Percentiles rank a stretch among this genome's conserved stretches.
phyloP scores from a whole-genome alignment of 1,140 invertebrate genomes.

The Eueides isabella region DNA sequence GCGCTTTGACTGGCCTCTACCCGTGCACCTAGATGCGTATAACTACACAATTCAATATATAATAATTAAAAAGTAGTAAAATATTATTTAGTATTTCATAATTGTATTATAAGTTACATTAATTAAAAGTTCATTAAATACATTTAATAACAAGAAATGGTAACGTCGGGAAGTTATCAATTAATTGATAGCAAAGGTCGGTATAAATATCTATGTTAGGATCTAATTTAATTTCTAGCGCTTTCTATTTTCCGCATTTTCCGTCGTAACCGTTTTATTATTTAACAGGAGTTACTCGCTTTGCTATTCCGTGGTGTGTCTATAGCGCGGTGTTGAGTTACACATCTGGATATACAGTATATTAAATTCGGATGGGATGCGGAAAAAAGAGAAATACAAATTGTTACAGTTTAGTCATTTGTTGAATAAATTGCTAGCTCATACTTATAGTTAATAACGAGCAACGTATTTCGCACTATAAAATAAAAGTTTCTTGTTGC shows the following conservation, averaged over 20 bases:
- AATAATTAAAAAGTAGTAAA: not conserved
- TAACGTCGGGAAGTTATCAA: constrained; percentile 11
- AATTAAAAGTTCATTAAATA: not conserved
- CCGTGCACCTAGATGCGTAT: no score
- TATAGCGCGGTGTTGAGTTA: not conserved
- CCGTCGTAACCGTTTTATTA: not conserved
- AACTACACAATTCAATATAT: no score
- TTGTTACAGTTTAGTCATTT: no score
- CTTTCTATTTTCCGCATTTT: constrained; percentile 10
- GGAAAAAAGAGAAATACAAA: no score
- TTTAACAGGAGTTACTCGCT: not conserved
- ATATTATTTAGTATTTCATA: not conserved
- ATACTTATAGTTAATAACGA: no score
- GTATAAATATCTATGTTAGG: constrained; percentile 1
- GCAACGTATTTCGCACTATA: no score
- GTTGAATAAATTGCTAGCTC: no score
- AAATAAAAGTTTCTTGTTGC: no score
- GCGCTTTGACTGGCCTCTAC: no score
- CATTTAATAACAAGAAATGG: not conserved
- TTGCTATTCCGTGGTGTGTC: no score
- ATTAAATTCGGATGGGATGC: no score
- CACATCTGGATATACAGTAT: no score
- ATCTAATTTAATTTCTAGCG: constrained; percentile 12
- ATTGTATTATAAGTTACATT: not conserved
- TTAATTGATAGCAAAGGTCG: constrained; percentile 11